Evolutionary conservation across 2,113 vertebrate species (phyloP).

Genomic region (Callionymus lyra): DNA sequence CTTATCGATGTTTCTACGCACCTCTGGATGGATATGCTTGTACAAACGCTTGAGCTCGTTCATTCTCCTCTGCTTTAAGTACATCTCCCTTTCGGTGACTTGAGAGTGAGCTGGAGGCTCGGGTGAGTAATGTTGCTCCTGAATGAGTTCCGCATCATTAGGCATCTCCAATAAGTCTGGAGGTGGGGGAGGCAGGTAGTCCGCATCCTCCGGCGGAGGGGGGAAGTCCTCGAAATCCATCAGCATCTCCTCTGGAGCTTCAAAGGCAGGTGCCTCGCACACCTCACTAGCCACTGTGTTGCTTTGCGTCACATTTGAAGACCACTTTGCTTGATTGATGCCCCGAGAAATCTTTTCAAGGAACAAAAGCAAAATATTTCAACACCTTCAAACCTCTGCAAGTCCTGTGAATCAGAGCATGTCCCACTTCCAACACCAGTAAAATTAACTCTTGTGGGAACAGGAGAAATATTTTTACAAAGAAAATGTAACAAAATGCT

Average conservation of each 20-base stretch:
- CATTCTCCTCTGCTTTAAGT: slow-evolving; percentile 72
- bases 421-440: neutral
- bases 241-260: slow-evolving; percentile 26
- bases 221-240: slow-evolving; percentile 57
- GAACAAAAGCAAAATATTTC: slow-evolving; percentile 40
- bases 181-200: slow-evolving; percentile 70
- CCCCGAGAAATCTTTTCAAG: slow-evolving; percentile 74
- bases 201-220: slow-evolving; percentile 58
- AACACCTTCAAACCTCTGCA: slow-evolving; percentile 17
- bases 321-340: slow-evolving; percentile 68
- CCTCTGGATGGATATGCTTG: slow-evolving; percentile 75
- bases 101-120: slow-evolving; percentile 54
- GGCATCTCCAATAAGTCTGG: slow-evolving; percentile 69
- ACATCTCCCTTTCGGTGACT: slow-evolving; percentile 61
- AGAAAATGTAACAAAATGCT: too few species aligned
- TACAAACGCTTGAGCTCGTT: slow-evolving; percentile 76
- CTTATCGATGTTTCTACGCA: slow-evolving; percentile 76
- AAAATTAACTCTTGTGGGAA: too few species aligned
- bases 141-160: slow-evolving; percentile 53
- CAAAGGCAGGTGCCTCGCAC: slow-evolving; percentile 38
- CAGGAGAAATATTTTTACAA: too few species aligned
- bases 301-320: slow-evolving; percentile 57
- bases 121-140: slow-evolving; percentile 61
- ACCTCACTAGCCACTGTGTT: slow-evolving; percentile 43
- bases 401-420: too few species aligned